A percentile compares a stretch with the other conserved stretches of the same genome.
Evolutionary conservation across 2,113 vertebrate species (phyloP).

Genomic region (Pithys albifrons): DNA sequence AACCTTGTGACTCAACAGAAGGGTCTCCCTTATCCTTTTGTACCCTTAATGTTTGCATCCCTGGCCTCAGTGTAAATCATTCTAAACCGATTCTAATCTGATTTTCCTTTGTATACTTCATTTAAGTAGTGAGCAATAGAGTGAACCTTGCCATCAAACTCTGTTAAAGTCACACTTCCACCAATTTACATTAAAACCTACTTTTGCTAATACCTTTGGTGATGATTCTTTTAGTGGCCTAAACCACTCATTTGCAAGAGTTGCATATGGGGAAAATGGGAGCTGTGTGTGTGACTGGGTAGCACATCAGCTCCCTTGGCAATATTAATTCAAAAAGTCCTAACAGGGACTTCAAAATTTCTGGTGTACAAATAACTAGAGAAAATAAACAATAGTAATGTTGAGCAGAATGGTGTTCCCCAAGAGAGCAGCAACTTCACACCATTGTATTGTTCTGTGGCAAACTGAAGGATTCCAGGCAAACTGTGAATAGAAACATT

Average conservation of each 20-base stretch:
- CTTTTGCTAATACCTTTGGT: neutral
- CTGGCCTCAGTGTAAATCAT: neutral
- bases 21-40: neutral
- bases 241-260: neutral
- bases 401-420: neutral
- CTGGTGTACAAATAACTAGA: neutral
- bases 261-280: neutral
- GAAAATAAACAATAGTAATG: neutral
- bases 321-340: neutral
- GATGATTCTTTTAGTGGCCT: neutral
- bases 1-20: neutral
- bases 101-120: neutral
- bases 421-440: neutral
- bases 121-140: neutral
- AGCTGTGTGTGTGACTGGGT: accelerated
- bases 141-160: neutral
- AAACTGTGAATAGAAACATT: neutral
- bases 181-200: neutral
- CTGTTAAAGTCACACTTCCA: neutral
- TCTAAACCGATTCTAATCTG: neutral
- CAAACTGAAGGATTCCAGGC: neutral
- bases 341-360: neutral
- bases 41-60: neutral
- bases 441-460: neutral
- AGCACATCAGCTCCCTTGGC: neutral